Conservation (phyloP, 2,113 vertebrate genomes). For the Anthoscopus minutus region DNA sequence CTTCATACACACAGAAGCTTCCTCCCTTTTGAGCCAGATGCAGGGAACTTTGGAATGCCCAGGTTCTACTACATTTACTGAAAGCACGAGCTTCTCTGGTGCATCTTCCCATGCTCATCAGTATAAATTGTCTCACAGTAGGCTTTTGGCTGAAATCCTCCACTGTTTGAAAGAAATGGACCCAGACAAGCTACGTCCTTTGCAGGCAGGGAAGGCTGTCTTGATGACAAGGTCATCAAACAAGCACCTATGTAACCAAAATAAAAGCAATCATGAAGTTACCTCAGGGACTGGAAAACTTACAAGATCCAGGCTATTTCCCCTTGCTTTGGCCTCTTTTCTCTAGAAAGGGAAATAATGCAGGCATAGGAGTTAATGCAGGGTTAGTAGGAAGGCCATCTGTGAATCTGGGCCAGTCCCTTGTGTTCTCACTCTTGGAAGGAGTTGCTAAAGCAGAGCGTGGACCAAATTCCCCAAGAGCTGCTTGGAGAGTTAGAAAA, state of each 20-base stretch:
- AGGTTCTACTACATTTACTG: not conserved
- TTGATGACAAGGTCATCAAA: not conserved
- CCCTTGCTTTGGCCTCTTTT: not conserved
- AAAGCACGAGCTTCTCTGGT: not conserved
- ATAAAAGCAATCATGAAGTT: not conserved
- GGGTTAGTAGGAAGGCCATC: not conserved
- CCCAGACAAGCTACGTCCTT: not conserved
- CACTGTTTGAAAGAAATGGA: not conserved
- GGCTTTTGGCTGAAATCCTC: not conserved
- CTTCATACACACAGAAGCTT: not conserved
- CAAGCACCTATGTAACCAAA: not conserved
- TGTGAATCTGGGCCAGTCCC: not conserved
- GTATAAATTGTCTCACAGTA: not conserved
- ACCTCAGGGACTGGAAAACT: not conserved
- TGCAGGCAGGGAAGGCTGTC: not conserved
- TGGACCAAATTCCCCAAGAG: not conserved
- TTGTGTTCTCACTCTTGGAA: not conserved
- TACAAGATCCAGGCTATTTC: not conserved
- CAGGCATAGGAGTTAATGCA: no score
- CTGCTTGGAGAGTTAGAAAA: not conserved
- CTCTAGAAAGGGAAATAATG: not conserved
- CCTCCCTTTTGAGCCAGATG: not conserved
- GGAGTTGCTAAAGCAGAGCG: not conserved
- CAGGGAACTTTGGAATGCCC: not conserved
- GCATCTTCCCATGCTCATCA: not conserved